Evolutionary conservation across 2,888 invertebrate genomes (phyloP), one percentile per base, ranked within the genome.

Genomic region (Quadriops clusia): DNA sequence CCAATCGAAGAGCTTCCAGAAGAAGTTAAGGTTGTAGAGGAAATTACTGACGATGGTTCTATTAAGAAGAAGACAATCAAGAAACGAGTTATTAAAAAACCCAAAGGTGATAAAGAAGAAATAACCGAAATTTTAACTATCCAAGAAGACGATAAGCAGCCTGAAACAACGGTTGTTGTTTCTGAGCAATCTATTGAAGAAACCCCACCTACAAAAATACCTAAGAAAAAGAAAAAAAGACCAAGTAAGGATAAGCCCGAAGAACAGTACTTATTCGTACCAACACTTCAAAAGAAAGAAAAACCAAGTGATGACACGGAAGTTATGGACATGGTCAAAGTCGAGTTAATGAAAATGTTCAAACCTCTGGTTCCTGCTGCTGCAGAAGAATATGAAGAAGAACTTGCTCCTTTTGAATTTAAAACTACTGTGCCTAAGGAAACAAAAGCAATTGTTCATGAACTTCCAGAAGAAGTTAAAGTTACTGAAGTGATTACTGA

Each of bases 61-160:
- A 40, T 41, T 28, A 54, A n/a, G n/a, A n/a, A 28, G 41, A 46
- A 8, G 36, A 49, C 4, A n/a, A n/a, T n/a, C n/a, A n/a, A n/a
- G n/a, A n/a, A n/a, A n/a, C n/a, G n/a, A n/a, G n/a, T n/a, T n/a
- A 46, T 58, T 17, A 54, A 50, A 33, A 65, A 46, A 40, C 43
- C 42, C 29, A 34, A 33, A 23, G 49, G 43, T 24, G 41, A 39
- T 10, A 35, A 46, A 30, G 34, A 36, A 11, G 40, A 41, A 32
- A 39, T 32, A 4, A 44, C 43, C n/a, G 39, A 47, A 28, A 45
- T 48, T 36, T 33, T 37, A 9, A 45, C 45, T 11, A n/a, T n/a
- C n/a, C n/a, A n/a, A n/a, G n/a, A n/a, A n/a, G n/a, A n/a, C n/a
- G n/a, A n/a, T n/a, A n/a, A 41, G 11, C 42, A 49, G 23, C 50